These are phyloP conservation scores for Vipera ursinii DNA, from an alignment of 2,797 vertebrate genomes.

Conservation along the genomic window DNA sequence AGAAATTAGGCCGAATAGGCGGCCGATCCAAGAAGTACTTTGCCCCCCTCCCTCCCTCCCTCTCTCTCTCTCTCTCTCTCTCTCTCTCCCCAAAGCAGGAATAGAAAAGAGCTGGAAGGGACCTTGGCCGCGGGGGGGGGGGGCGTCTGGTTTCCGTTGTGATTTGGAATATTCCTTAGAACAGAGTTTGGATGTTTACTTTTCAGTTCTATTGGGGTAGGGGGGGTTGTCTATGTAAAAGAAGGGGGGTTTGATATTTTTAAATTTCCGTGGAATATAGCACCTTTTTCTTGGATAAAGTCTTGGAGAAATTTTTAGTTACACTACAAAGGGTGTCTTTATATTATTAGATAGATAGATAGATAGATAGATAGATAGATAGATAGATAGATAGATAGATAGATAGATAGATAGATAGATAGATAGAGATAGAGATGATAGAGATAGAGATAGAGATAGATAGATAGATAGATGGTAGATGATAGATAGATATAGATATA, in stretches of 20 bases:
- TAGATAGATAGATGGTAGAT: too few species aligned
- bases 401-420: too few species aligned
- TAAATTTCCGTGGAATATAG: not conserved
- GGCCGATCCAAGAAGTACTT: not conserved
- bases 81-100: not conserved
- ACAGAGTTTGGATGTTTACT: not conserved
- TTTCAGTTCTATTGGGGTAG: not conserved
- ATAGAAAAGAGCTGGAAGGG: not conserved
- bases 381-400: too few species aligned
- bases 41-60: too few species aligned
- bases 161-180: not conserved
- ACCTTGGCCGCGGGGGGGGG: not conserved
- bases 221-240: not conserved
- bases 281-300: not conserved
- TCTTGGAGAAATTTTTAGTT: not conserved
- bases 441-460: too few species aligned
- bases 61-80: fast-evolving
- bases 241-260: too few species aligned
- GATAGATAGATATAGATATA: too few species aligned
- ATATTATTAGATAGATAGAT: too few species aligned
- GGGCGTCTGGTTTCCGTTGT: not conserved
- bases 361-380: too few species aligned
- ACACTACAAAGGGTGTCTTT: not conserved
- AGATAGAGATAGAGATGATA: too few species aligned
- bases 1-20: not conserved